A percentile compares a stretch with the other conserved stretches of the same genome.
Evolutionary conservation across 2,797 vertebrate species (phyloP).

Genomic region (Mastacembelus armatus): DNA sequence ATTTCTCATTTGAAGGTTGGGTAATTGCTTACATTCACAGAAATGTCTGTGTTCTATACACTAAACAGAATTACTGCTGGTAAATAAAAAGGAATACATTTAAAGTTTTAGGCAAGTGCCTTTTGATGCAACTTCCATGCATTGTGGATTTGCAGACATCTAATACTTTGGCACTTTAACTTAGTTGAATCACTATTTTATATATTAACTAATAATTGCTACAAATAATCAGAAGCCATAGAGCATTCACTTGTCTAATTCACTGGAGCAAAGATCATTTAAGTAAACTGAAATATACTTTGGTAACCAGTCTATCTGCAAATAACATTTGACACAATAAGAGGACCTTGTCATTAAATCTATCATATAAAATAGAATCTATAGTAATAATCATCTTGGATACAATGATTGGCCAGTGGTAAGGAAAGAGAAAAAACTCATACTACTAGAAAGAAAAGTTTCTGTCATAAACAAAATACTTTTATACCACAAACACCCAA

Average conservation of each 20-base stretch:
- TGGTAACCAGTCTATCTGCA: constrained; percentile 77
- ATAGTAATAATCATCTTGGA: constrained; percentile 72
- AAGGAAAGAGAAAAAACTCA: constrained; percentile 68
- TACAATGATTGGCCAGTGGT: constrained; percentile 77
- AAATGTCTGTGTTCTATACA: constrained; percentile 9
- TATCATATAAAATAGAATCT: constrained; percentile 79
- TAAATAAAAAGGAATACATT: constrained; percentile 5
- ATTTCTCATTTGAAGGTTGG: neutral
- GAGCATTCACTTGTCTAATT: constrained; percentile 64
- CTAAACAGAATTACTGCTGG: constrained; percentile 12
- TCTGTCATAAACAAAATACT: constrained; percentile 78
- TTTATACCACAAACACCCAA: constrained; percentile 84
- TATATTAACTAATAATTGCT: constrained; percentile 6
- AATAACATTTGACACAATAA: constrained; percentile 71
- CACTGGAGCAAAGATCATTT: constrained; percentile 71
- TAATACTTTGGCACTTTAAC: constrained; percentile 40
- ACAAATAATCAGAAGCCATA: constrained; percentile 19
- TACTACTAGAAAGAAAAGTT: constrained; percentile 70
- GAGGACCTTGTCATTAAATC: constrained; percentile 68
- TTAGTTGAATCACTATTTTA: neutral
- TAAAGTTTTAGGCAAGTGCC: constrained; percentile 1
- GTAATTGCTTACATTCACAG: neutral
- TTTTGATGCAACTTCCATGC: neutral
- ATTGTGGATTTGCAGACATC: neutral
- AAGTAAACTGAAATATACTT: constrained; percentile 81